These are phyloP conservation scores for Pteruthius melanotis DNA, from an alignment of 2,113 vertebrate species.

Conservation along the genomic window DNA sequence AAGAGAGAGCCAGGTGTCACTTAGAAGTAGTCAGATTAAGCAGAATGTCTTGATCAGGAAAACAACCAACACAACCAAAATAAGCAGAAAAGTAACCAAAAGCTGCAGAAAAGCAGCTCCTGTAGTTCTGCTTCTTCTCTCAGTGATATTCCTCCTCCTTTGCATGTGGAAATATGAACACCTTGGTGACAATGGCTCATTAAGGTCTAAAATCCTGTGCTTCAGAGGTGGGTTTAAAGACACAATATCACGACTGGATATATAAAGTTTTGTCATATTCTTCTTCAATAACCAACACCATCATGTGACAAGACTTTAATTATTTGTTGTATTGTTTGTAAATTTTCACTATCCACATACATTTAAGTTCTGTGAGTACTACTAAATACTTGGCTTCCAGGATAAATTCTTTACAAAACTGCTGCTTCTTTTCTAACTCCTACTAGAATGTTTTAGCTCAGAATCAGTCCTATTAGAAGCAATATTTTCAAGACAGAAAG, in stretches of 20 bases:
- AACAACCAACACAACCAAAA: not conserved
- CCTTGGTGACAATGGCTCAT: not conserved
- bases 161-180: fast-evolving
- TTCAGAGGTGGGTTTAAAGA: not conserved
- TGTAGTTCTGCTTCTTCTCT: not conserved
- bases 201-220: not conserved
- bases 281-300: not conserved
- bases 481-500: not conserved
- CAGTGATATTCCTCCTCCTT: not conserved
- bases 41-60: not conserved
- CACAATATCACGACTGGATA: not conserved
- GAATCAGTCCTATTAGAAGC: not conserved
- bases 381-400: not conserved
- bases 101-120: not conserved
- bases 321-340: not conserved
- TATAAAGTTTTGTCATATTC: not conserved
- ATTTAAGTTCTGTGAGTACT: not conserved
- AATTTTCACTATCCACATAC: not conserved
- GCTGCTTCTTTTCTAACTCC: not conserved
- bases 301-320: not conserved
- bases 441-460: not conserved
- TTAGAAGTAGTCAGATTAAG: not conserved
- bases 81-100: not conserved
- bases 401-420: not conserved
- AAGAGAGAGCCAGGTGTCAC: not conserved